Base-by-base conservation (phyloP, 2,113 vertebrate species). In the Microtus montanus region DNA sequence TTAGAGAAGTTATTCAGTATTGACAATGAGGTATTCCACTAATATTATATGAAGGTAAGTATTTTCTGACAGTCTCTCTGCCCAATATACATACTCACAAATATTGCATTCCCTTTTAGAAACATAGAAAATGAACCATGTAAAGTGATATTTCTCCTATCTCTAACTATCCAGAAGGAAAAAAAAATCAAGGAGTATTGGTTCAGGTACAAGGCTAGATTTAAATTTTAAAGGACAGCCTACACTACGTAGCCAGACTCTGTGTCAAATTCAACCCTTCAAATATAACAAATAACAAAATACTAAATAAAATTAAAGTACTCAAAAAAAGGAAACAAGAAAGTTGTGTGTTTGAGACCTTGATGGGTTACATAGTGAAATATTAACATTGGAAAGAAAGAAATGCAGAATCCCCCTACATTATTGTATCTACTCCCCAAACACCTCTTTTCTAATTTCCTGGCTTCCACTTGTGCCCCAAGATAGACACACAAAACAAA, bases 61-160 rank as follows among this genome's bases (percentile, higher is more conserved):
- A 38, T 38, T 3, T 61, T 22, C 41, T 41, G 11, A 15, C 2
- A 38, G 78, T 92, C 17, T 87, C n/a, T 95, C 38, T 95, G 35
- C 17, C 84, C 11, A 73, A 12, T 88, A 78, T 28, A 83, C 85
- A 22, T 93, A 47, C 4, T 79, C 19, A 91, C 7, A 91, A 93
- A 22, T 58, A 70, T 80, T 61, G 85, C 77, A 92, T 91, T 94
- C n/a, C 75, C 28, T 92, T 95, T 61, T 33, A 75, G 89, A 87
- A 89, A 80, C 71, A 63, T 19, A 90, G 47, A 74, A 96, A 49
- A 68, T 6, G 35, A 30, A 3, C 2, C 33, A 77, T 7, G 17
- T n/a, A 3, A 52, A 19, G 11, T 52, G 6, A 20, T 12, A 52
- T 11, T 24, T 15, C 8, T 47, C 24, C 13, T 4, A 87, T 13